These are phyloP conservation scores for Pristionchus arcanus DNA, from an alignment of 2,888 invertebrate species.

Conservation along the genomic window DNA sequence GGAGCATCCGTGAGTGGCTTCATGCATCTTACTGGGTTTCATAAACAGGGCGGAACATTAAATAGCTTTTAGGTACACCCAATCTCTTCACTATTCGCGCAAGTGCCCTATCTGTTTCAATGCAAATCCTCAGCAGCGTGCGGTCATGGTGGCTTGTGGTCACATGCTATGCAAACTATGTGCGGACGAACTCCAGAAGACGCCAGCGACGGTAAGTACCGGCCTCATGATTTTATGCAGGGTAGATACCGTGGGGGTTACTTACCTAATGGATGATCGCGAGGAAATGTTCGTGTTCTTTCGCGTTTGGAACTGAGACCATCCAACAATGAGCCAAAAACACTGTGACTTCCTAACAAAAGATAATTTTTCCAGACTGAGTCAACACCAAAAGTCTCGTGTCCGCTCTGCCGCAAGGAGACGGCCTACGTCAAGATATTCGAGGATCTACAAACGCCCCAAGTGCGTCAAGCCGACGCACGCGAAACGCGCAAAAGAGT, in stretches of 20 bases:
- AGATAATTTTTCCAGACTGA: background rate
- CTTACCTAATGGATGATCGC: too few species aligned
- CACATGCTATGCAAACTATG: background rate
- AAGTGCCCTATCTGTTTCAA: background rate
- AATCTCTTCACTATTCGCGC: background rate
- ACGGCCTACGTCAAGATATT: background rate
- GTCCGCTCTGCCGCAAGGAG: background rate
- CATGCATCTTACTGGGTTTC: too few species aligned
- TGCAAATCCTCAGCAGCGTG: background rate
- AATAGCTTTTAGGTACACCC: background rate
- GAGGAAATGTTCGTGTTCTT: too few species aligned
- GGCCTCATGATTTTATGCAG: background rate
- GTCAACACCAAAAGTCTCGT: background rate
- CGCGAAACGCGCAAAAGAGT: background rate
- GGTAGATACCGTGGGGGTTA: too few species aligned
- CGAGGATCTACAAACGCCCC: background rate
- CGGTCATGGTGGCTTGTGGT: background rate
- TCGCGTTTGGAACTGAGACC: too few species aligned
- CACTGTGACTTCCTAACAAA: background rate
- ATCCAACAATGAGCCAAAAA: too few species aligned
- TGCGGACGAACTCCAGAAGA: background rate
- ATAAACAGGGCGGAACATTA: too few species aligned
- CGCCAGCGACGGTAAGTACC: background rate
- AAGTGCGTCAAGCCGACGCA: background rate
- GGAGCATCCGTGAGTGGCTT: too few species aligned